Conservation (phyloP, 2,888 invertebrate genomes). For the Leptopilina syphax region DNA sequence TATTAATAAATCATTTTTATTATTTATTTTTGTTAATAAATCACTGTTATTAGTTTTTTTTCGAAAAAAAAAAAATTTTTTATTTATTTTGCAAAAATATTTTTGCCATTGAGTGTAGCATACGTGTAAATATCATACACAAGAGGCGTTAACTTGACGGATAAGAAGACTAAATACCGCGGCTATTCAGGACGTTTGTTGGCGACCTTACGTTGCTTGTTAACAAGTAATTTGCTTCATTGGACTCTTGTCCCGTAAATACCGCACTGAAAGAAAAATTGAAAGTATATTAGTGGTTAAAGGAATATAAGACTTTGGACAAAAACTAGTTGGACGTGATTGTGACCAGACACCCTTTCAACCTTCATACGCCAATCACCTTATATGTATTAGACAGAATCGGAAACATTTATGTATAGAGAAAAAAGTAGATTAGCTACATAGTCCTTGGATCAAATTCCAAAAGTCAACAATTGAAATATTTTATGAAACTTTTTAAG, state of each 20-base stretch:
- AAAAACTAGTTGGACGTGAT: slow-evolving; percentile 22
- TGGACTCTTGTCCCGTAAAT: not conserved
- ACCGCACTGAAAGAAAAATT: slow-evolving; percentile 13
- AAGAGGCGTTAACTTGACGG: too few species aligned
- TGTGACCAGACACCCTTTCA: not conserved
- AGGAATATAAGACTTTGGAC: slow-evolving; percentile 10
- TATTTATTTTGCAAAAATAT: too few species aligned
- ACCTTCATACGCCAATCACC: not conserved
- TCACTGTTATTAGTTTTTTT: too few species aligned
- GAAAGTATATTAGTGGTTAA: not conserved
- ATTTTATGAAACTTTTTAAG: too few species aligned
- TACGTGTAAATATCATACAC: too few species aligned
- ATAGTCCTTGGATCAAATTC: too few species aligned
- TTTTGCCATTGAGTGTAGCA: too few species aligned
- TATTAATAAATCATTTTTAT: too few species aligned
- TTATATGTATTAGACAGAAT: not conserved
- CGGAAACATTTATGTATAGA: not conserved
- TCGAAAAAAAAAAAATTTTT: too few species aligned
- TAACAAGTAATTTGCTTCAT: slow-evolving; percentile 29
- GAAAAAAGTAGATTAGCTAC: not conserved
- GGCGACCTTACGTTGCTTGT: slow-evolving; percentile 19
- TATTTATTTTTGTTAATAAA: too few species aligned
- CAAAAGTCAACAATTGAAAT: too few species aligned
- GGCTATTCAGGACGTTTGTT: slow-evolving; percentile 39
- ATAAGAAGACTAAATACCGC: slow-evolving; percentile 10